Evolutionary conservation across 2,797 vertebrate species (phyloP).

Genomic region (Chiloscyllium punctatum): DNA sequence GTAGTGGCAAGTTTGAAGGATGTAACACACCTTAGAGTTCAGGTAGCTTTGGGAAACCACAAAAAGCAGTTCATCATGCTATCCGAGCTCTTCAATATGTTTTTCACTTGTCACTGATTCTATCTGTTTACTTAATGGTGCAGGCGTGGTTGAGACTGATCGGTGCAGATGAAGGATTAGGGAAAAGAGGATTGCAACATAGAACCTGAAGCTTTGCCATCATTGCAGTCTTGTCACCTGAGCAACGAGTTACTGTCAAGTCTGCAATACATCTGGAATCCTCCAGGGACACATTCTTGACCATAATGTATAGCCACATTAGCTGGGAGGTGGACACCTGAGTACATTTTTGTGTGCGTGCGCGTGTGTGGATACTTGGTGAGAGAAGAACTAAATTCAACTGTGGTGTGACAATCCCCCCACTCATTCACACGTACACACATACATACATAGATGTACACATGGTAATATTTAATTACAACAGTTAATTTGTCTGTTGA

Average conservation of each 20-base stretch:
- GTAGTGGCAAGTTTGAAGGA: not conserved
- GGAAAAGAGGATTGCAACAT: not conserved
- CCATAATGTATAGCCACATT: too few species aligned
- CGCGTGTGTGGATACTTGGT: not conserved
- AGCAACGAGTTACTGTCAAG: not conserved
- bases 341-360: not conserved
- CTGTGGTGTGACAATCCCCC: not conserved
- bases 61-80: not conserved
- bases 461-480: not conserved
- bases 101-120: not conserved
- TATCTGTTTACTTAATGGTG: not conserved
- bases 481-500: not conserved
- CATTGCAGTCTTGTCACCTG: not conserved
- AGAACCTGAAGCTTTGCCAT: not conserved
- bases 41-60: constrained; percentile 5
- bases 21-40: not conserved
- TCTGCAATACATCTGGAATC: not conserved
- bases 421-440: too few species aligned
- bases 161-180: not conserved
- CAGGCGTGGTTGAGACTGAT: not conserved
- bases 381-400: not conserved
- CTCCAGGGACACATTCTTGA: not conserved
- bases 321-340: not conserved
- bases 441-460: too few species aligned
- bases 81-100: not conserved